Conservation (phyloP, 2,797 vertebrate species). For the Cossypha caffra region DNA sequence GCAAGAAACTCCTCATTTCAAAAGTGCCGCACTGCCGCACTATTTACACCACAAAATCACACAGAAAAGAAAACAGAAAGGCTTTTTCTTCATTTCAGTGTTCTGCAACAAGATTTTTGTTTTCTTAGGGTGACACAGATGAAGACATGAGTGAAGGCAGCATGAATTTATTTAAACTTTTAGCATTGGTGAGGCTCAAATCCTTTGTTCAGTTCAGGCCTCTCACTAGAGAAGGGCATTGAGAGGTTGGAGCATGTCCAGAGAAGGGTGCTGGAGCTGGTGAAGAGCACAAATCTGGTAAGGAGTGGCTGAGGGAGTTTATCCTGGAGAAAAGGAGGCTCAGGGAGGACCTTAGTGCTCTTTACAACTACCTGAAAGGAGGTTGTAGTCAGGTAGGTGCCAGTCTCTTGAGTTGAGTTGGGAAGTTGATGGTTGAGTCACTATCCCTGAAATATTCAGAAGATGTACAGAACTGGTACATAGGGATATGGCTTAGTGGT, state of each 20-base stretch:
- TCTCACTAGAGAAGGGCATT: background rate
- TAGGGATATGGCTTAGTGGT: fast-evolving
- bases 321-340: background rate
- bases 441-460: background rate
- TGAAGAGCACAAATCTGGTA: background rate
- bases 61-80: background rate
- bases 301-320: background rate
- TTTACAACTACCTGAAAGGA: background rate
- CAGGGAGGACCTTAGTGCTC: fast-evolving
- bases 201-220: background rate
- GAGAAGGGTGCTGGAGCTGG: background rate
- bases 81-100: background rate
- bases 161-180: background rate
- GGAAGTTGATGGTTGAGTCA: background rate
- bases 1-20: background rate
- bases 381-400: fast-evolving
- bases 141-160: background rate
- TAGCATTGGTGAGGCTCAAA: background rate
- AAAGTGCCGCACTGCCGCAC: background rate
- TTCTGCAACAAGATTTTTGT: background rate
- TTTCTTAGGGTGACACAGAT: background rate
- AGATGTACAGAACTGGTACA: fast-evolving
- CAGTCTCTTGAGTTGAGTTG: background rate
- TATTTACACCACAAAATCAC: background rate
- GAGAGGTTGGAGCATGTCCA: background rate